A percentile compares a stretch with the other conserved stretches of the same genome.
Evolutionary conservation across 1,140 invertebrate genomes (phyloP).

Genomic region (Drosophila lowei): DNA sequence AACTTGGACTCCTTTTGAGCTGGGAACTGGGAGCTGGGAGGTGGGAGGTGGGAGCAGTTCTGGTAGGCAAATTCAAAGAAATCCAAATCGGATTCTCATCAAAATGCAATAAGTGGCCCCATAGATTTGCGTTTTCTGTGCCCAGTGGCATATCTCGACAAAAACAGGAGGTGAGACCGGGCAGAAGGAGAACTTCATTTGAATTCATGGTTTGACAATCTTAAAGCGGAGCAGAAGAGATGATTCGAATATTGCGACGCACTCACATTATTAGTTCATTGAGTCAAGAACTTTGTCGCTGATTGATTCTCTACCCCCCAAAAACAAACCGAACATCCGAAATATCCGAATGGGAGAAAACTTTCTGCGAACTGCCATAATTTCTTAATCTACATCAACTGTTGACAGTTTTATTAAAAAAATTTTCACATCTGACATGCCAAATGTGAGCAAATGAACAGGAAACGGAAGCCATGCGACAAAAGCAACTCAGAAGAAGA

Average conservation of each 20-base stretch:
- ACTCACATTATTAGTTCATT: constrained; percentile 38
- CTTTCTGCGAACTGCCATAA: constrained; percentile 60
- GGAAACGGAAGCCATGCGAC: constrained; percentile 75
- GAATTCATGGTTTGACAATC: background rate
- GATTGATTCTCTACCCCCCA: constrained; percentile 46
- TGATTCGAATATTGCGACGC: background rate
- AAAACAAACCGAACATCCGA: constrained; percentile 16
- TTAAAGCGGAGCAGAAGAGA: background rate
- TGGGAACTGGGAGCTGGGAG: background rate
- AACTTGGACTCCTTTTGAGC: constrained; percentile 2
- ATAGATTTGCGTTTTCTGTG: constrained; percentile 20
- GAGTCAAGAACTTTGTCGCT: constrained; percentile 30
- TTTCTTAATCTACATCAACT: constrained; percentile 81
- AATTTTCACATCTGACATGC: constrained; percentile 67
- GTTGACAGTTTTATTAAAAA: constrained; percentile 81
- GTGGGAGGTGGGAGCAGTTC: background rate
- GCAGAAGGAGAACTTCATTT: background rate
- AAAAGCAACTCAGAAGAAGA: constrained; percentile 35
- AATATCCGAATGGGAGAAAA: constrained; percentile 21
- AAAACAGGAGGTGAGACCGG: background rate
- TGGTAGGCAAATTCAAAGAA: constrained; percentile 26
- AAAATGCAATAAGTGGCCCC: constrained; percentile 51
- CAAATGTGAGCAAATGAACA: constrained; percentile 79
- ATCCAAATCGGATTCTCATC: constrained; percentile 44
- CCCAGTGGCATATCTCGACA: background rate